These are phyloP conservation scores for Globodera rostochiensis DNA, from an alignment of 1,140 invertebrate species.

Conservation along the genomic window DNA sequence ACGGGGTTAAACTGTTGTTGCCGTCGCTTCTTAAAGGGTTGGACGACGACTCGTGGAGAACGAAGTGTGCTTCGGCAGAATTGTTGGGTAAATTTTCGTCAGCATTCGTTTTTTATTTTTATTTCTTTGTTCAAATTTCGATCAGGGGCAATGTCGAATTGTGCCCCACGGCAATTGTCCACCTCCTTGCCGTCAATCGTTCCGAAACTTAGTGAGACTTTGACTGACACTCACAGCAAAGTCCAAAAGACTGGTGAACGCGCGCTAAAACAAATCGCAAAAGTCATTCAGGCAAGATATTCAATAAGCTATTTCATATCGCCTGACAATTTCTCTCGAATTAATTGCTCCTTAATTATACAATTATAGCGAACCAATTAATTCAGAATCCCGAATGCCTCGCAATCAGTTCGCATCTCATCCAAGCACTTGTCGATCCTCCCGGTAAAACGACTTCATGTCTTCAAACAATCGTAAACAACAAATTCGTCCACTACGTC, in stretches of 20 bases:
- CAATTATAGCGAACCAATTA: background rate
- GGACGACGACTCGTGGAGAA: slow-evolving; percentile 97
- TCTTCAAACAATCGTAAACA: slow-evolving; percentile 89
- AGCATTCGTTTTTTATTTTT: slow-evolving; percentile 32
- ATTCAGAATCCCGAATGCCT: slow-evolving; percentile 91
- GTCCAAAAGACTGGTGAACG: slow-evolving; percentile 95
- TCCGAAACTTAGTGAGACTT: slow-evolving; percentile 93
- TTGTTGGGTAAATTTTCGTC: slow-evolving; percentile 77
- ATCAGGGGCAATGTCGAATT: slow-evolving; percentile 72
- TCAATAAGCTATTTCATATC: background rate
- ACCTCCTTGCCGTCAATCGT: slow-evolving; percentile 96
- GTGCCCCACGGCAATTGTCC: slow-evolving; percentile 95
- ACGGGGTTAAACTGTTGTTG: slow-evolving; percentile 90
- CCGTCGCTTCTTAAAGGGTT: slow-evolving; percentile 85
- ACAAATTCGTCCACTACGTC: slow-evolving; percentile 98
- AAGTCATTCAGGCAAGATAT: slow-evolving; percentile 79
- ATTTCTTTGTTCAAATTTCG: background rate
- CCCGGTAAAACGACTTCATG: slow-evolving; percentile 84
- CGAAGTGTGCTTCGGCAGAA: slow-evolving; percentile 94
- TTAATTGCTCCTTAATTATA: too few relatives aligned
- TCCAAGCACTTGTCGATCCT: slow-evolving; percentile 93
- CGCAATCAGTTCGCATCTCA: slow-evolving; percentile 82
- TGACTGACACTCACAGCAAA: slow-evolving; percentile 94
- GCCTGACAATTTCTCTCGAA: too few relatives aligned
- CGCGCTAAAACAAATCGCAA: slow-evolving; percentile 92